A percentile compares a stretch with the other conserved stretches of the same genome.
These are phyloP conservation scores for Drosophila mettleri DNA, from an alignment of 2,888 invertebrate genomes.

Conservation along the genomic window DNA sequence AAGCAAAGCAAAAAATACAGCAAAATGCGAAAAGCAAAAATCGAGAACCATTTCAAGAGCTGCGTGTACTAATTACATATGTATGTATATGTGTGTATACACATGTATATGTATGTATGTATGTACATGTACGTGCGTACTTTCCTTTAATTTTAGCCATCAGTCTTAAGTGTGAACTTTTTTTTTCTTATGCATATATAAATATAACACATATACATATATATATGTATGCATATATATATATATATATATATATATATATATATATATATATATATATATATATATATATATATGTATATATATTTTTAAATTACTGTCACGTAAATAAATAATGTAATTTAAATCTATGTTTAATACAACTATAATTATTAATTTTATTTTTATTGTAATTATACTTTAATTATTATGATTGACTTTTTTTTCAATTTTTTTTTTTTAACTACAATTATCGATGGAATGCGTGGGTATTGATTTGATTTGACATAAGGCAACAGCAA, in stretches of 20 bases:
- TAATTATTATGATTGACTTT: slow-evolving; percentile 28
- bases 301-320: slow-evolving; percentile 37
- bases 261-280: neutral
- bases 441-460: slow-evolving; percentile 27
- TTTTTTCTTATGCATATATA: slow-evolving; percentile 28
- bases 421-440: slow-evolving; percentile 36
- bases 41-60: slow-evolving; percentile 59
- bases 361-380: slow-evolving; percentile 30
- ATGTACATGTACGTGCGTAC: slow-evolving; percentile 44
- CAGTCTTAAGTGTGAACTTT: slow-evolving; percentile 61
- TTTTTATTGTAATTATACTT: slow-evolving; percentile 18
- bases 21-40: slow-evolving; percentile 18
- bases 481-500: slow-evolving; percentile 30
- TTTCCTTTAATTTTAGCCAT: slow-evolving; percentile 71
- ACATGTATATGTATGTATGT: slow-evolving; percentile 23
- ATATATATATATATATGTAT: neutral
- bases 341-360: slow-evolving; percentile 29
- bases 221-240: slow-evolving; percentile 30
- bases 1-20: slow-evolving; percentile 23
- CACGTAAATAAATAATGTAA: slow-evolving; percentile 27
- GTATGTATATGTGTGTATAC: slow-evolving; percentile 6
- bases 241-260: slow-evolving; percentile 13
- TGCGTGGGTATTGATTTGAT: slow-evolving; percentile 48
- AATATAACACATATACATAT: slow-evolving; percentile 23
- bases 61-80: slow-evolving; percentile 40